Base-by-base conservation (phyloP, 1,140 invertebrate species). In the Augochlora pura region DNA sequence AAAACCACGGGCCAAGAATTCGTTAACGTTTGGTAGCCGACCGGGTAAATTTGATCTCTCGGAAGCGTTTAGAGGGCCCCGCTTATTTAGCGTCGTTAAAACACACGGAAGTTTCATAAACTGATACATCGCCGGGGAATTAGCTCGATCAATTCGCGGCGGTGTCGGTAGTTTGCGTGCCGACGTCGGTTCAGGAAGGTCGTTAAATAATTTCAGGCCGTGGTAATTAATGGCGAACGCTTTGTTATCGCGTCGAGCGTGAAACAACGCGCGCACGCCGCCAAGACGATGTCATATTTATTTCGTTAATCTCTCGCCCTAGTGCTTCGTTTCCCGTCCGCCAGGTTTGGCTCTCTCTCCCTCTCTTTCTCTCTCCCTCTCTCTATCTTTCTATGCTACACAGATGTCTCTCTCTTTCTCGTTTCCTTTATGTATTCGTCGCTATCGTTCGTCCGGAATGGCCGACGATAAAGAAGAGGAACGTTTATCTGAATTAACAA, bases 231-330 rank as follows among this genome's bases (percentile, higher is more conserved):
- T 79, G 71, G 77, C 65, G 21, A 80, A 68, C 64, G 77, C 70
- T 74, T 79, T 74, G 77, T 79, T 79, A 79, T 79, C 77, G 77
- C 70, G 69, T 39, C 32, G 68, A 78, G 76, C 76, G 68, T 78
- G 76, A 78, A 78, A 65, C 59, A 78, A 78, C 68, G 68, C n/a
- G 68, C 32, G 27, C 60, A 42, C 9, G 52, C 52, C 49, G 66
- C 46, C 64, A 54, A 68, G 71, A 70, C 73, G 79, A 81, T 77
- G 66, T 77, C 73, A 77, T 81, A 81, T 81, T 81, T 81, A 77
- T 81, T 81, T 81, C 66, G 77, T 79, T 74, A 73, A 74, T 72
- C 77, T 67, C n/a, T 73, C 70, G 60, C 52, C 69, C 77, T 49
- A 60, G 67, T 25, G 62, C 49, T 54, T 66, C 39, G 69, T 60